Percentiles rank a stretch among this genome's conserved stretches.
These are phyloP conservation scores for Seira musarum DNA, from an alignment of 2,888 invertebrate species.

Conservation along the genomic window DNA sequence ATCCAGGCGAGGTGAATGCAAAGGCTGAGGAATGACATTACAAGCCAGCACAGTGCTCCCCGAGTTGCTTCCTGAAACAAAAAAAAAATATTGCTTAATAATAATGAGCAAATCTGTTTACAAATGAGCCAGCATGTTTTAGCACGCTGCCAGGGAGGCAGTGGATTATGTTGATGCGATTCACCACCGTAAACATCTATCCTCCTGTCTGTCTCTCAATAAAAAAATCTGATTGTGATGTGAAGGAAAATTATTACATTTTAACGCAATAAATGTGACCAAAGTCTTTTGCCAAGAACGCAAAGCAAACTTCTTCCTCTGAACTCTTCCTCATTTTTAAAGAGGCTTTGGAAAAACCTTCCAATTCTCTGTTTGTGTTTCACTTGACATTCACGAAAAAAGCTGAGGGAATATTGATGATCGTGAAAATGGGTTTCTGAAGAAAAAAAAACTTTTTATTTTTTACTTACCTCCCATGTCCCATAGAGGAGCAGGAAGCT, in stretches of 20 bases:
- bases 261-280: constrained; percentile 10
- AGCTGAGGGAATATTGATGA: not conserved
- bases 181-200: constrained; percentile 5
- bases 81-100: constrained; percentile 20
- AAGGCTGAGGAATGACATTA: constrained; percentile 62
- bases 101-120: constrained; percentile 12
- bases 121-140: too few species aligned
- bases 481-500: constrained; percentile 69
- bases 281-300: constrained; percentile 11
- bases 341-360: not conserved
- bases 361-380: not conserved
- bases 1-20: constrained; percentile 64
- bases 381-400: not conserved
- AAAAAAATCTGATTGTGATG: not conserved
- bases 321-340: constrained; percentile 9
- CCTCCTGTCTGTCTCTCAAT: not conserved
- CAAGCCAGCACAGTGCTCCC: constrained; percentile 66
- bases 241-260: constrained; percentile 5
- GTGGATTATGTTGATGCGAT: constrained; percentile 1
- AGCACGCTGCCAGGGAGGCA: too few species aligned
- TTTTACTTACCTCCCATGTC: constrained; percentile 68
- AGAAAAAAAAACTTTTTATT: not conserved
- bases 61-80: constrained; percentile 64
- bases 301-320: too few species aligned
- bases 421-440: constrained; percentile 16